Base-by-base conservation (phyloP, 92 coral and sea anemone genomes). In the Palythoa grandis region DNA sequence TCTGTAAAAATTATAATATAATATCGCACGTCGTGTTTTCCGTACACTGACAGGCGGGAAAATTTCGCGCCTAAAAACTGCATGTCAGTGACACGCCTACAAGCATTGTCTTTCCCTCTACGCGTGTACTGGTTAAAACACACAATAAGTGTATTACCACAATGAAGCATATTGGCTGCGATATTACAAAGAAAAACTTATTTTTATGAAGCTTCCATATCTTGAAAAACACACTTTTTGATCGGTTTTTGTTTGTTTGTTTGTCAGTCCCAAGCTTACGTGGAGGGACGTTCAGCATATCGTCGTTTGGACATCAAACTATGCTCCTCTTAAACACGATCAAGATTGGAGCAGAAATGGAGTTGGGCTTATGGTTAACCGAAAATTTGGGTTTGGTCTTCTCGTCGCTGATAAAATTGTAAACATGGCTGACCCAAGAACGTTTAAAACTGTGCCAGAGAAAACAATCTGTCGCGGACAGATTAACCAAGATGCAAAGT, bases 271-370 rank as follows among this genome's bases (percentile, higher is more conserved):
- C 52, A 96, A 95, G 50, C 83, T 96, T 22, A 96, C 98, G 3
- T 96, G 99, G 99, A 91, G 99, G 72, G 99, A 96, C 69, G 83
- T 96, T 2, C 99, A 96, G 72, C 99, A 96, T 58, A 87, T 95
- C 19, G 99, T 96, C 10, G 99, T 92, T 40, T 94, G 97, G 98
- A 95, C 99, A 61, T 96, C 99, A 16, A 96, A 96, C 90, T 92
- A 93, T 88, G 92, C 88, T 9, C 97, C 99, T n/a, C 89, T 96
- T n/a, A 93, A 92, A 61, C 94, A 95, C 74, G 99, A 96, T 75
- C 88, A 89, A 53, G 97, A 96, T 72, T 96, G 99, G 99, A 91
- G 90, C 67, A 74, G 85, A n/a, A 96, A 96, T 80, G 99, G 99
- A 1, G 93, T 96, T 2, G 97, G 95, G 3, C 92, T 95, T 9